A percentile compares a stretch with the other conserved stretches of the same genome.
phyloP scores from a whole-genome alignment of 2,888 invertebrate species.

The Lissocephala sabroskyi region DNA sequence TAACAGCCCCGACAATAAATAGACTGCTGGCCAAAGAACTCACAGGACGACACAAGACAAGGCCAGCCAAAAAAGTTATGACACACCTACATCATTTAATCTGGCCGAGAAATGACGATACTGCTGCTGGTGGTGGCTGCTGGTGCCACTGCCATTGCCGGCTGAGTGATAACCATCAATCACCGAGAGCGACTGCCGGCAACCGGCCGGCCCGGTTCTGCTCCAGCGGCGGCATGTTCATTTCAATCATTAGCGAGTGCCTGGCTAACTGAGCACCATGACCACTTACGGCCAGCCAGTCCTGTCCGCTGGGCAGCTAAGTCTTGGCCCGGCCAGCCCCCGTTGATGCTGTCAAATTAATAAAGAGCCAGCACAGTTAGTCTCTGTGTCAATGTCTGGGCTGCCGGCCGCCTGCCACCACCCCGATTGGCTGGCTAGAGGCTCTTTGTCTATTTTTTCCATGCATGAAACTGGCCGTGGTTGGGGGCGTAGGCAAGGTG shows the following conservation, averaged over 20 bases:
- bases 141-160: not conserved
- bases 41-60: conserved; percentile 14
- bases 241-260: conserved; percentile 59
- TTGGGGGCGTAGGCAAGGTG: not conserved
- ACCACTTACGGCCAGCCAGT: not conserved
- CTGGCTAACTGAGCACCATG: not conserved
- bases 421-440: not conserved
- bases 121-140: not conserved
- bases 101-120: conserved; percentile 27
- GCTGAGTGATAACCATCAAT: conserved; percentile 63
- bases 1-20: not conserved
- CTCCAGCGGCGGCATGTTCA: conserved; percentile 43
- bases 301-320: not conserved
- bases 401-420: conserved; percentile 7
- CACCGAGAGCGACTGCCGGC: conserved; percentile 21
- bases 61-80: conserved; percentile 41
- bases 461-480: not conserved
- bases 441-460: not conserved
- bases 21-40: not conserved
- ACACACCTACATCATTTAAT: conserved; percentile 63
- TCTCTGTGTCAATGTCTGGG: not conserved
- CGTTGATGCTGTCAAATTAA: conserved; percentile 68
- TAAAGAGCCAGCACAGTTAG: conserved; percentile 42
- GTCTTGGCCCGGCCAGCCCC: conserved; percentile 26
- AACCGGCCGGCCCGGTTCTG: conserved; percentile 16